These are phyloP conservation scores for Amaurobius ferox DNA, from an alignment of 2,888 invertebrate species.

Conservation along the genomic window DNA sequence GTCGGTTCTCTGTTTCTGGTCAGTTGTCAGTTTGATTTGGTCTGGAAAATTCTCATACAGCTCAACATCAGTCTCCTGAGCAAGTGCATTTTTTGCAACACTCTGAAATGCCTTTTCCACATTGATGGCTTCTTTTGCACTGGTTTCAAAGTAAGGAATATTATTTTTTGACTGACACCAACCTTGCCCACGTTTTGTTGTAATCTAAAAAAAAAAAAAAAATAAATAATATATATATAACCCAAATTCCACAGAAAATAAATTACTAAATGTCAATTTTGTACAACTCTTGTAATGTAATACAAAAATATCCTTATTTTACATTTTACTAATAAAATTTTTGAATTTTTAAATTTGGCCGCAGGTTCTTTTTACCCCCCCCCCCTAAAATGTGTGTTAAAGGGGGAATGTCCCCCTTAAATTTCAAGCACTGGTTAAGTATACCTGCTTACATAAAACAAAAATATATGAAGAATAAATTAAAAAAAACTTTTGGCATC, in stretches of 20 bases:
- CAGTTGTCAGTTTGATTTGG: constrained; percentile 87
- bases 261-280: too few species aligned
- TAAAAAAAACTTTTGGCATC: too few species aligned
- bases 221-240: neutral
- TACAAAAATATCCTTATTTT: too few species aligned
- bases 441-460: too few species aligned
- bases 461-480: too few species aligned
- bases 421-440: too few species aligned
- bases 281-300: too few species aligned
- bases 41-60: constrained; percentile 98
- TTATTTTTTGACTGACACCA: constrained; percentile 99
- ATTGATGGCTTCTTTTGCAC: constrained; percentile 98
- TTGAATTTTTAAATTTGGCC: too few species aligned
- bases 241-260: neutral
- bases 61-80: constrained; percentile 87
- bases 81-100: constrained; percentile 97
- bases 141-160: constrained; percentile 99
- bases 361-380: too few species aligned
- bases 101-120: constrained; percentile 99
- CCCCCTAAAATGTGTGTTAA: too few species aligned
- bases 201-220: constrained; percentile 65
- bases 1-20: constrained; percentile 74
- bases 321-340: too few species aligned
- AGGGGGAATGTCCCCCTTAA: too few species aligned
- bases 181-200: constrained; percentile 94